Percentiles rank a stretch among this genome's conserved stretches.
phyloP scores from a whole-genome alignment of 64 coral and sea anemone species.

The Acropora yongei region DNA sequence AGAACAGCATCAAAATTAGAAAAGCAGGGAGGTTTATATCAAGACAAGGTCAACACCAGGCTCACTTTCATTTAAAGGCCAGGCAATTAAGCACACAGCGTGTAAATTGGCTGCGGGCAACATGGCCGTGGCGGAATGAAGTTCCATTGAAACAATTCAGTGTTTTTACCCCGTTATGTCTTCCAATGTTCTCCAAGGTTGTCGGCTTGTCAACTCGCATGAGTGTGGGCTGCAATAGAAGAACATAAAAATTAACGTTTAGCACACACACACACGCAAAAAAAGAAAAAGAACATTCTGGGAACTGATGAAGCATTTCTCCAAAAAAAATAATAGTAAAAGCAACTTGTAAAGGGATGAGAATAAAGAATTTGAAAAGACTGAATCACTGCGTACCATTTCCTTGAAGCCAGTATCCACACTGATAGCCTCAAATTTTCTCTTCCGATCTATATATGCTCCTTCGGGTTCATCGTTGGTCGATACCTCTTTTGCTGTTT shows the following conservation, averaged over 20 bases:
- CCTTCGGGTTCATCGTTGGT: not conserved
- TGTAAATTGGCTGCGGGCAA: no score
- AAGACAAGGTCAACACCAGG: no score
- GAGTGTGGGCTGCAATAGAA: not conserved
- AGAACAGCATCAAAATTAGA: no score
- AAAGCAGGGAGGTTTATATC: no score
- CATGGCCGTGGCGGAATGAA: no score
- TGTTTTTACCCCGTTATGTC: conserved; percentile 1
- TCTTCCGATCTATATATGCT: not conserved
- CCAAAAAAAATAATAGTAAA: not conserved
- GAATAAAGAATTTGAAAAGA: not conserved
- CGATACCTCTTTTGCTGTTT: not conserved
- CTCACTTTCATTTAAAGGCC: no score
- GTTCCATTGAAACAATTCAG: not conserved
- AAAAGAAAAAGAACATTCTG: no score
- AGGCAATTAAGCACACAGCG: no score
- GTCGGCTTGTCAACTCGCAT: conserved; percentile 36
- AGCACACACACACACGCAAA: no score
- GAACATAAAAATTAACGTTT: not conserved
- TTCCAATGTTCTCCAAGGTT: conserved; percentile 26
- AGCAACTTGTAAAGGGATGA: not conserved
- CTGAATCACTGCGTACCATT: not conserved
- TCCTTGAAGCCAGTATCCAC: not conserved
- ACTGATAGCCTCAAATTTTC: not conserved
- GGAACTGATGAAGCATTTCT: not conserved